A percentile compares a stretch with the other conserved stretches of the same genome.
Conservation (phyloP, 2,888 invertebrate genomes). For the Andrena fulva region DNA sequence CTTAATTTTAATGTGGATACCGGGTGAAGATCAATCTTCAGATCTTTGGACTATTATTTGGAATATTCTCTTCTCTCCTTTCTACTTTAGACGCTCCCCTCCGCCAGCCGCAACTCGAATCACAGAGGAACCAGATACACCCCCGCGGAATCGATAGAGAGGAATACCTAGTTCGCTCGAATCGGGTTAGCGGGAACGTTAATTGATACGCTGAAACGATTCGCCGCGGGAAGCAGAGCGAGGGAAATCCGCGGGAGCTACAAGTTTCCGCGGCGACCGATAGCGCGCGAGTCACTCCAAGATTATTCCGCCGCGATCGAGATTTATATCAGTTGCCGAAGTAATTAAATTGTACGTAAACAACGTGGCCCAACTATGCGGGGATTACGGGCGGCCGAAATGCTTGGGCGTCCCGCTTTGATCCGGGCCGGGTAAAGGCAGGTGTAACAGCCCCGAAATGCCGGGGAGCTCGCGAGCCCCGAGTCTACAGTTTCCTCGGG, state of each 20-base stretch:
- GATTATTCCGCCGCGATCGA: conserved; percentile 7
- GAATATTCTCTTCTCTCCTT: no score
- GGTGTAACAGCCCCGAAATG: background rate
- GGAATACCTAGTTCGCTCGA: background rate
- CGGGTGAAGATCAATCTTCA: no score
- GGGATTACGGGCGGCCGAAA: conserved; percentile 7
- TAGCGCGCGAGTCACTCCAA: conserved; percentile 8
- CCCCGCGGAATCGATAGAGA: background rate
- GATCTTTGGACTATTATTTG: no score
- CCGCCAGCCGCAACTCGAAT: no score
- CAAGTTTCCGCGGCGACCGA: conserved; percentile 9
- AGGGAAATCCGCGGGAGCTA: conserved; percentile 15
- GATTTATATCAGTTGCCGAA: conserved; percentile 34
- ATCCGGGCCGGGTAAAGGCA: background rate
- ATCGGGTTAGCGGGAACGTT: conserved; percentile 21
- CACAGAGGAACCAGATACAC: background rate
- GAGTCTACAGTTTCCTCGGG: background rate
- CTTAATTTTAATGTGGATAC: no score
- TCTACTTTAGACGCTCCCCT: no score
- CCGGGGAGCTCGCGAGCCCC: background rate
- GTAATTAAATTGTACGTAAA: conserved; percentile 45
- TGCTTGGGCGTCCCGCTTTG: conserved; percentile 14
- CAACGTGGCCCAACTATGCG: conserved; percentile 20
- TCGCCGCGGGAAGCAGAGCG: background rate
- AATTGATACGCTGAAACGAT: conserved; percentile 37